These are phyloP conservation scores for Cephalopterus ornatus DNA, from an alignment of 2,113 vertebrate genomes.

Conservation along the genomic window DNA sequence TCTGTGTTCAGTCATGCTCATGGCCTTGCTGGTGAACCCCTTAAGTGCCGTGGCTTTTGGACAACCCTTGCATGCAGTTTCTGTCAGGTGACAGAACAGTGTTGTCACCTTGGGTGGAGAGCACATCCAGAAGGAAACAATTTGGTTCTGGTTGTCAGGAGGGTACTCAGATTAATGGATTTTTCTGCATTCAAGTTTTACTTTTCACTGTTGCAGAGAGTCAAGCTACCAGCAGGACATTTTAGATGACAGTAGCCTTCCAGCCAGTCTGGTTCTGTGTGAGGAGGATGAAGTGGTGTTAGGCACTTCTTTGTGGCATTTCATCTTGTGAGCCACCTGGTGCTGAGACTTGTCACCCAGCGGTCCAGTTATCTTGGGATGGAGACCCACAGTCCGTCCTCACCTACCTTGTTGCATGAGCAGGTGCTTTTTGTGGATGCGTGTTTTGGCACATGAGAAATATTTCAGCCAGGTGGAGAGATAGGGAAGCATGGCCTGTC, in stretches of 20 bases:
- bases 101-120: background rate
- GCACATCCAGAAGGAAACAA: background rate
- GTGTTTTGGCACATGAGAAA: background rate
- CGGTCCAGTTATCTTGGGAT: background rate
- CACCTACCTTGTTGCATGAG: background rate
- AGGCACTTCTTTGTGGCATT: background rate
- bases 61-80: accelerated
- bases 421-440: background rate
- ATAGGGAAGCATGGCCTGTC: background rate
- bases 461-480: background rate
- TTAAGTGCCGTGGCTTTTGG: background rate
- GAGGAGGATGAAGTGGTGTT: background rate
- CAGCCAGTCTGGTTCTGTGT: background rate
- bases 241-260: background rate
- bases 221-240: background rate
- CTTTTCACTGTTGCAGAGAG: background rate
- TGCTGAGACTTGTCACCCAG: background rate
- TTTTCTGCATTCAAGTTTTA: background rate
- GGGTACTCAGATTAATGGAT: background rate
- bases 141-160: background rate
- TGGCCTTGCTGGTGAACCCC: background rate
- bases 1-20: background rate
- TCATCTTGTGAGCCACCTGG: background rate
- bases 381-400: background rate
- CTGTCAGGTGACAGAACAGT: accelerated